phyloP scores from a whole-genome alignment of 2,113 vertebrate genomes.

The Hepsetus odoe region DNA sequence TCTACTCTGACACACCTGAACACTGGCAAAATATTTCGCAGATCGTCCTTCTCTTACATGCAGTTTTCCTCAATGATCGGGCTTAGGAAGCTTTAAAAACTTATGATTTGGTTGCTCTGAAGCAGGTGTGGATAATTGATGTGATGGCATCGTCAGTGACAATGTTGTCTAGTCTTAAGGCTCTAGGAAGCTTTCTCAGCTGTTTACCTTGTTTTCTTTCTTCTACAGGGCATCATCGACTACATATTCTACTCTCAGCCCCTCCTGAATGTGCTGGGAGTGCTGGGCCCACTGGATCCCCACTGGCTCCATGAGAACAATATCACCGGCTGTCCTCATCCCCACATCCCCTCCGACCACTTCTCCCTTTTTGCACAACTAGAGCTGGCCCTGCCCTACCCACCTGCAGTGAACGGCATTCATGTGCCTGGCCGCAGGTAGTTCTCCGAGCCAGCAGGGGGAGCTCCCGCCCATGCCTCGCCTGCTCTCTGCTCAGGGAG shows the following conservation, averaged over 20 bases:
- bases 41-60: too few species aligned
- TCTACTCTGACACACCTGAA: too few species aligned
- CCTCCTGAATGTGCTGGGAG: constrained; percentile 94
- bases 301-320: constrained; percentile 97
- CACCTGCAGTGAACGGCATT: constrained; percentile 91
- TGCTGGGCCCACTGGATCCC: constrained; percentile 94
- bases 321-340: constrained; percentile 95
- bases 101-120: background rate
- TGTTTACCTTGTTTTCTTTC: constrained; percentile 6
- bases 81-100: background rate
- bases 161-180: background rate
- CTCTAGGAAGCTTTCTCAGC: background rate
- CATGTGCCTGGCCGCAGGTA: constrained; percentile 97
- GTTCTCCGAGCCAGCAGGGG: constrained; percentile 83
- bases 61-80: background rate
- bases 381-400: constrained; percentile 94
- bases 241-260: constrained; percentile 99
- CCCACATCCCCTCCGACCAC: constrained; percentile 97
- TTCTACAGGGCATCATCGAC: constrained; percentile 92
- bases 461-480: constrained; percentile 75
- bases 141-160: background rate
- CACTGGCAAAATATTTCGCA: too few species aligned
- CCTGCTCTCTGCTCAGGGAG: constrained; percentile 55
- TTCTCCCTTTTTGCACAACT: constrained; percentile 98
- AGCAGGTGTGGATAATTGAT: background rate